phyloP scores from a whole-genome alignment of 23 tunicate species.

The Styela clava region DNA sequence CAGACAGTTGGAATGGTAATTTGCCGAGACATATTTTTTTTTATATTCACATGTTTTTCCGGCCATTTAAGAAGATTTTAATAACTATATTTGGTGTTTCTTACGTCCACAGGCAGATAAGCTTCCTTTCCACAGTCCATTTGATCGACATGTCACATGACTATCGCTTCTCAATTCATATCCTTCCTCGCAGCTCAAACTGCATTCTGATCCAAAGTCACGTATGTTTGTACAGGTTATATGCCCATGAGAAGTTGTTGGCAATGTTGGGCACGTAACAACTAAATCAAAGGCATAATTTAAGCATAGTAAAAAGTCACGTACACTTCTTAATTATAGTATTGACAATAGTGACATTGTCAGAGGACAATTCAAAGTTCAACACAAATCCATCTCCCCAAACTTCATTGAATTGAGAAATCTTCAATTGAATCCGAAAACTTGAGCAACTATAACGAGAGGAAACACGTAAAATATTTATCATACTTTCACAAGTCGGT shows the following conservation, averaged over 20 bases:
- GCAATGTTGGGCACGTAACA: slow-evolving; percentile 24
- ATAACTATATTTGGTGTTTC: too few relatives aligned
- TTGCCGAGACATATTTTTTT: too few relatives aligned
- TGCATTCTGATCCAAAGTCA: slow-evolving; percentile 60
- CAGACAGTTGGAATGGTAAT: too few relatives aligned
- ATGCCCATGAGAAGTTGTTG: slow-evolving; percentile 2
- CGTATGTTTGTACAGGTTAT: slow-evolving; percentile 41
- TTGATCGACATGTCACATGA: slow-evolving; percentile 42
- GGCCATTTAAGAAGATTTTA: too few relatives aligned
- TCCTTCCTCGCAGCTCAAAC: slow-evolving; percentile 55
- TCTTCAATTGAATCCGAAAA: too few relatives aligned
- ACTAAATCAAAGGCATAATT: slow-evolving; percentile 23
- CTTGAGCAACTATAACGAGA: too few relatives aligned
- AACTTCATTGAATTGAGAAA: too few relatives aligned
- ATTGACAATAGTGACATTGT: too few relatives aligned
- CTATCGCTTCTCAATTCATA: slow-evolving; percentile 42
- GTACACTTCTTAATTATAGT: not conserved
- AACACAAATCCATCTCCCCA: not conserved
- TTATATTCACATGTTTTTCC: too few relatives aligned
- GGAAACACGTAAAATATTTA: too few relatives aligned
- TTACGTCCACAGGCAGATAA: slow-evolving; percentile 76
- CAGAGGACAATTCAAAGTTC: not conserved
- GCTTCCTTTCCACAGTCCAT: slow-evolving; percentile 58
- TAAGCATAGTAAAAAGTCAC: not conserved
- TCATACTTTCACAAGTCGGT: slow-evolving; percentile 23